phyloP scores from a whole-genome alignment of 2,113 vertebrate genomes.

The Ciconia stormi region DNA sequence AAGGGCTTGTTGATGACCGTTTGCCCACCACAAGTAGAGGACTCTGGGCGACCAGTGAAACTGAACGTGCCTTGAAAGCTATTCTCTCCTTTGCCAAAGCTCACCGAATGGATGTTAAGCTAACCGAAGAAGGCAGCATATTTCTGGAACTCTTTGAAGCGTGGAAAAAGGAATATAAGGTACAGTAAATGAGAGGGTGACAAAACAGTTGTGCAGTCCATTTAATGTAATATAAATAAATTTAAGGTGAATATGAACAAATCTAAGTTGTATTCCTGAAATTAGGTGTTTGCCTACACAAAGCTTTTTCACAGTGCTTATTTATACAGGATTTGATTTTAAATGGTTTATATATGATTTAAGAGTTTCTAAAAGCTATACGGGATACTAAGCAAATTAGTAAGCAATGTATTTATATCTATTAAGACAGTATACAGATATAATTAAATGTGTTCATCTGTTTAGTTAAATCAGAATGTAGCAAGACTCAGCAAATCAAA shows the following conservation, averaged over 20 bases:
- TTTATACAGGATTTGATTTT: not conserved
- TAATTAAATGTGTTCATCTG: not conserved
- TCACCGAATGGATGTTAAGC: conserved; percentile 82
- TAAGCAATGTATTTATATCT: not conserved
- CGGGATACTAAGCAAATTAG: not conserved
- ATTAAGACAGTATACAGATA: not conserved
- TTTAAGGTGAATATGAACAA: not conserved
- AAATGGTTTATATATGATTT: not conserved
- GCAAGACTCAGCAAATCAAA: not conserved
- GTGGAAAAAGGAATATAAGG: conserved; percentile 99
- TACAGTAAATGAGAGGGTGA: conserved; percentile 28
- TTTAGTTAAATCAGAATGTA: not conserved
- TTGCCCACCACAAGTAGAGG: conserved; percentile 93
- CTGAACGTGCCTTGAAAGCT: conserved; percentile 90
- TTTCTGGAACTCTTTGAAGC: conserved; percentile 96
- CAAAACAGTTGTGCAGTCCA: not conserved
- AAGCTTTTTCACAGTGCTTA: not conserved
- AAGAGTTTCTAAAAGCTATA: not conserved
- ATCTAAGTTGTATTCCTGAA: not conserved
- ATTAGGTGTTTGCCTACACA: not conserved
- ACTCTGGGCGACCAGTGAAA: conserved; percentile 93
- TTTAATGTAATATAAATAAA: not conserved
- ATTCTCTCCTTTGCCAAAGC: conserved; percentile 88
- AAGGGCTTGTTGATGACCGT: conserved; percentile 92
- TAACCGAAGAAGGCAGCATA: conserved; percentile 88